Base-by-base conservation (phyloP, 2,888 invertebrate genomes). In the Drosophila colorata region DNA sequence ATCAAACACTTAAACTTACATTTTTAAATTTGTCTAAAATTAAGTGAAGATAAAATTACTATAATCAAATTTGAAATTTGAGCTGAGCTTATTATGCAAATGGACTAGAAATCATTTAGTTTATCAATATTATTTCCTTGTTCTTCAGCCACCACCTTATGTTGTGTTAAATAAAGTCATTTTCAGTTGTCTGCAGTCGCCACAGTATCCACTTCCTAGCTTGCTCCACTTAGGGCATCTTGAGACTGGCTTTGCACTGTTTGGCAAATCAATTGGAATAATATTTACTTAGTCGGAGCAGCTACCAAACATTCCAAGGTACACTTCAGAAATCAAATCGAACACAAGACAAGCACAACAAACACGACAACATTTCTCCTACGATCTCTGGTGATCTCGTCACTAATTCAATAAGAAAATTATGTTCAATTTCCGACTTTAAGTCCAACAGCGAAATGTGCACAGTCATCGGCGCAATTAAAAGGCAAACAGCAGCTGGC, bases 251-350 rank as follows among this genome's bases (percentile, higher is more conserved):
- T 31, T 31, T 48, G 44, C 52, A 49, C 67, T 84, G 79, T 70
- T 82, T 85, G 70, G 80, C 80, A 84, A 84, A 84, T 84, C 83
- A 84, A 85, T 85, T 79, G 66, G 76, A 85, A 69, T 65, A 84
- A 84, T 84, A 84, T 87, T 84, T 60, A 65, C 53, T 78, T 85
- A 78, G 57, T 69, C 73, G 59, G 51, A 73, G 71, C 60, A 68
- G 82, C 87, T 81, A 83, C 82, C 85, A 85, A 81, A 81, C 75
- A 82, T 85, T 81, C 85, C 83, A 73, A 69, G 82, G 66, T 73
- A 79, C 84, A 86, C 85, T 86, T 77, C 78, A 86, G 75, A 88
- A 88, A 86, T 86, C 85, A 86, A 88, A 78, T 83, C 76, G 58
- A 72, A 86, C 77, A 73, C 71, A 69, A 73, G 74, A 69, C 67